Percentiles rank a stretch among this genome's conserved stretches.
phyloP scores from a whole-genome alignment of 2,888 invertebrate species.

The Drosophila diplacantha region DNA sequence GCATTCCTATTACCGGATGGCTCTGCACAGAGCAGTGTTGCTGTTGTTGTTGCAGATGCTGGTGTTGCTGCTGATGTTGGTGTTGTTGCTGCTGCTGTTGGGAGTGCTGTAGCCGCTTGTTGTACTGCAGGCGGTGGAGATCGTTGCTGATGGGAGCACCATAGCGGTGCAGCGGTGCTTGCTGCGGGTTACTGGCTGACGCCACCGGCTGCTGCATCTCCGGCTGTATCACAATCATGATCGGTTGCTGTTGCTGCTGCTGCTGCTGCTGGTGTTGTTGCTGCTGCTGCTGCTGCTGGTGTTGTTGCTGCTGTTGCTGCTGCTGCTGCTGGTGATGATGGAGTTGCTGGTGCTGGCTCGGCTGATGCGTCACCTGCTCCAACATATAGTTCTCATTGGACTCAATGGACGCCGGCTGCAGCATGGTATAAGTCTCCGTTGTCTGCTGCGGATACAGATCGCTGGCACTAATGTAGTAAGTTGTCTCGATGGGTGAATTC shows the following conservation, averaged over 20 bases:
- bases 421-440: conserved; percentile 41
- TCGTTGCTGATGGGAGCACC: conserved; percentile 40
- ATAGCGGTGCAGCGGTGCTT: conserved; percentile 59
- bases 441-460: conserved; percentile 60
- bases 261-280: conserved; percentile 10
- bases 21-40: conserved; percentile 52
- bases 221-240: conserved; percentile 64
- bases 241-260: conserved; percentile 50
- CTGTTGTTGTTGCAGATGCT: conserved; percentile 16
- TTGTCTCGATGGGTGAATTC: conserved; percentile 48
- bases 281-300: conserved; percentile 24
- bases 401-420: conserved; percentile 47
- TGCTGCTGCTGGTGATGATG: conserved; percentile 46
- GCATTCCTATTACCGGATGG: conserved; percentile 52
- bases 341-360: conserved; percentile 27
- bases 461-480: conserved; percentile 66
- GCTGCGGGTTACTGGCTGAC: conserved; percentile 65
- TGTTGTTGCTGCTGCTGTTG: conserved; percentile 40
- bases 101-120: conserved; percentile 26
- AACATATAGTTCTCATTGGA: conserved; percentile 66
- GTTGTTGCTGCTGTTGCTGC: conserved; percentile 27
- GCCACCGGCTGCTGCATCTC: conserved; percentile 57
- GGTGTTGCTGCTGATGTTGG: neutral
- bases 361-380: conserved; percentile 43
- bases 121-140: conserved; percentile 34